phyloP scores from a whole-genome alignment of 2,113 vertebrate species.

The Microtus montanus region DNA sequence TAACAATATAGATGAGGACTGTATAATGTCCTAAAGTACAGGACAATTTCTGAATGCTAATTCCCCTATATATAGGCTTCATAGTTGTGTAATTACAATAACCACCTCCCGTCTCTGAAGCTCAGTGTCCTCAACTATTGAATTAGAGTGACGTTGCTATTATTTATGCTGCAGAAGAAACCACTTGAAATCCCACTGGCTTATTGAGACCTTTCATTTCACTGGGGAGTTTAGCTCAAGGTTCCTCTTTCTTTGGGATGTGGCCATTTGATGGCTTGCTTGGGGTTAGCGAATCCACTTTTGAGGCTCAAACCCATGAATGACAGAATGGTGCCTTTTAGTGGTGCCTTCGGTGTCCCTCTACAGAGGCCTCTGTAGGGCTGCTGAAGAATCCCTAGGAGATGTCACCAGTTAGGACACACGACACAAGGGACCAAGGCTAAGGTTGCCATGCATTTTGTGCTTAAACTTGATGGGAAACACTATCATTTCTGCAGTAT shows the following conservation, averaged over 20 bases:
- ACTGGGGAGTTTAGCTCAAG: background rate
- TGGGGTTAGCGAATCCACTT: background rate
- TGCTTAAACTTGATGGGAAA: background rate
- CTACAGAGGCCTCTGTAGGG: background rate
- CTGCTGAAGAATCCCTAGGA: background rate
- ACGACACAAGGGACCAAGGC: background rate
- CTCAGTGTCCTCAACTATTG: background rate
- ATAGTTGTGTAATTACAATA: background rate
- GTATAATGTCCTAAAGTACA: background rate
- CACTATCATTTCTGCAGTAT: background rate
- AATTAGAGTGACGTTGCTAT: background rate
- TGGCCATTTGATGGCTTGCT: background rate
- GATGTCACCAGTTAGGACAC: background rate
- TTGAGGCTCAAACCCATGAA: background rate
- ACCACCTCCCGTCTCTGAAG: background rate
- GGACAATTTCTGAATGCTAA: background rate
- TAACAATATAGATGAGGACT: background rate
- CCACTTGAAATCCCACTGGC: background rate
- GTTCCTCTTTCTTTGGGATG: background rate
- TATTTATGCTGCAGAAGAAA: background rate
- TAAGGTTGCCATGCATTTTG: background rate
- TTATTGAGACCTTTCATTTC: background rate
- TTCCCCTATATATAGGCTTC: background rate
- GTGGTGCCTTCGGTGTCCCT: background rate
- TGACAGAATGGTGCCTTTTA: background rate